Conservation (phyloP, 2,888 invertebrate species). For the Hydraecia micacea region DNA sequence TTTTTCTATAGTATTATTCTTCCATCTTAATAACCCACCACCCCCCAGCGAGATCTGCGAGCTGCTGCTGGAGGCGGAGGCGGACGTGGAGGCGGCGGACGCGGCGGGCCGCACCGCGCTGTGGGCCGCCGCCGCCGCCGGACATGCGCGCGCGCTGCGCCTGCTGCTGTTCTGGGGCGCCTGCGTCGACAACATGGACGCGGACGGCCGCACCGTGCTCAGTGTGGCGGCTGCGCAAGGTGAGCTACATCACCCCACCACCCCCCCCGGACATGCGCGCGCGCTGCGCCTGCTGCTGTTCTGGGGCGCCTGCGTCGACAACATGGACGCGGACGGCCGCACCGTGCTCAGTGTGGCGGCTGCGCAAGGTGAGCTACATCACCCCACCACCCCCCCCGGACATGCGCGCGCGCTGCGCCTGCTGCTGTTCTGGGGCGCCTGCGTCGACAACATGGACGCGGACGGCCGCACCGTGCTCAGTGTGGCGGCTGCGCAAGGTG, state of each 20-base stretch:
- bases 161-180: constrained; percentile 98
- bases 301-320: constrained; percentile 99
- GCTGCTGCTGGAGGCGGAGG: constrained; percentile 96
- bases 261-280: constrained; percentile 96
- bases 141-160: constrained; percentile 96
- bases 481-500: constrained; percentile 95
- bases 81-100: constrained; percentile 97
- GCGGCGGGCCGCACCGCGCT: constrained; percentile 95
- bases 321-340: constrained; percentile 97
- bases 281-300: constrained; percentile 96
- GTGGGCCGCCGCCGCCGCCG: constrained; percentile 98
- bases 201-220: constrained; percentile 97
- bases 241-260: constrained; percentile 36
- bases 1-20: neutral
- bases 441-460: constrained; percentile 98
- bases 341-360: constrained; percentile 96
- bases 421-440: constrained; percentile 98
- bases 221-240: constrained; percentile 96
- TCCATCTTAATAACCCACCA: neutral
- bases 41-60: constrained; percentile 95
- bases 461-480: constrained; percentile 97
- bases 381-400: constrained; percentile 91
- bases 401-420: constrained; percentile 96
- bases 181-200: constrained; percentile 98
- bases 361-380: constrained; percentile 91